Evolutionary conservation across 2,113 vertebrate species (phyloP).

Genomic region (Crotalus horridus): DNA sequence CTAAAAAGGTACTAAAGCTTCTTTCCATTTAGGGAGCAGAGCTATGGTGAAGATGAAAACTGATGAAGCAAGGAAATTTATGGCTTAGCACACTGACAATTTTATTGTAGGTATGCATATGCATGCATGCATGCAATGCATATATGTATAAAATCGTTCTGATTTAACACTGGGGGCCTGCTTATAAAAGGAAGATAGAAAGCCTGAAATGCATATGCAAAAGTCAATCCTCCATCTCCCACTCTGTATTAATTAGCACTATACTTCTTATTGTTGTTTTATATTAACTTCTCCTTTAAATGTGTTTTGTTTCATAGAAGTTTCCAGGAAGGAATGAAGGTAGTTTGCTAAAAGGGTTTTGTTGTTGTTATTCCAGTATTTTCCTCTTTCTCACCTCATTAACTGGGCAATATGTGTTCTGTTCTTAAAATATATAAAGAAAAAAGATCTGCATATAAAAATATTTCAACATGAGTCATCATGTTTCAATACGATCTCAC

Average conservation of each 20-base stretch:
- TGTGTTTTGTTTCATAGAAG: neutral
- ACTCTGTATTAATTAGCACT: neutral
- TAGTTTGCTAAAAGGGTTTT: neutral
- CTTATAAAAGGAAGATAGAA: neutral
- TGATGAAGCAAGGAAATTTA: neutral
- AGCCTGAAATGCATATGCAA: neutral
- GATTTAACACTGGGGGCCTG: neutral
- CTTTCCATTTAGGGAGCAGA: neutral
- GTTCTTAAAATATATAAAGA: neutral
- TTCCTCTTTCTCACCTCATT: conserved; percentile 19
- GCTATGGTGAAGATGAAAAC: neutral
- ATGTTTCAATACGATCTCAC: conserved; percentile 60
- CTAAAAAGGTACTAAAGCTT: neutral
- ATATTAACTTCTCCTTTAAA: neutral
- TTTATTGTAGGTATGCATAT: neutral
- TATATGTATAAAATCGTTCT: neutral
- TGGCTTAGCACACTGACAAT: neutral
- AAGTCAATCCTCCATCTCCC: neutral
- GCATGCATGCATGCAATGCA: neutral
- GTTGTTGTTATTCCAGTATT: neutral
- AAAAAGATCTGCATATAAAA: conserved; percentile 31
- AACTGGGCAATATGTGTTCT: conserved; percentile 32
- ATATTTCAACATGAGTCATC: conserved; percentile 50
- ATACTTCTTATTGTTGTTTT: neutral
- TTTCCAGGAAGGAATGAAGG: neutral